A percentile compares a stretch with the other conserved stretches of the same genome.
phyloP scores from a whole-genome alignment of 2,888 invertebrate genomes.

The Scaptomyza tumidula region DNA sequence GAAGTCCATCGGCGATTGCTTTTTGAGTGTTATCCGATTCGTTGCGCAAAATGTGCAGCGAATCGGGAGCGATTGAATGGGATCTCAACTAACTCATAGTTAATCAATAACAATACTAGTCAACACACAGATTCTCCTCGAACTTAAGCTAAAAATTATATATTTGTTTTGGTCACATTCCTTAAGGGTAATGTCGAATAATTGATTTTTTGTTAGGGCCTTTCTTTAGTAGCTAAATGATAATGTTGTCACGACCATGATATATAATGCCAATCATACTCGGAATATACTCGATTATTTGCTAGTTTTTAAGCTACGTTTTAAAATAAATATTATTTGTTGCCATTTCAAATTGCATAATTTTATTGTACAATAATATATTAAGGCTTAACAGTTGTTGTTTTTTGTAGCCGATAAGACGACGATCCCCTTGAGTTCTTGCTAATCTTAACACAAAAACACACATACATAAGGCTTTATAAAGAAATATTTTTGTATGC shows the following conservation, averaged over 20 bases:
- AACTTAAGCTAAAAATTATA: conserved; percentile 49
- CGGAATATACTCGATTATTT: conserved; percentile 60
- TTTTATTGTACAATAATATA: conserved; percentile 15
- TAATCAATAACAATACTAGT: conserved; percentile 9
- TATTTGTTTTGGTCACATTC: conserved; percentile 53
- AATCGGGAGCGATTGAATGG: conserved; percentile 24
- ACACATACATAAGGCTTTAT: conserved; percentile 5
- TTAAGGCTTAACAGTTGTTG: too few relatives aligned
- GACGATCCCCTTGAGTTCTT: neutral
- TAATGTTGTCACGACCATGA: conserved; percentile 34
- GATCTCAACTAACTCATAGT: conserved; percentile 8
- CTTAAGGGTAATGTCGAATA: conserved; percentile 33
- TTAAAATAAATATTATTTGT: conserved; percentile 68
- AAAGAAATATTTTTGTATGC: conserved; percentile 14
- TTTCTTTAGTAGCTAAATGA: conserved; percentile 60
- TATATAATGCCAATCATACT: conserved; percentile 50
- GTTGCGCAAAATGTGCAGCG: conserved; percentile 69
- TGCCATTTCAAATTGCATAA: conserved; percentile 61
- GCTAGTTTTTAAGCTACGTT: conserved; percentile 68
- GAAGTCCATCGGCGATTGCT: conserved; percentile 79
- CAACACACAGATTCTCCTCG: conserved; percentile 6
- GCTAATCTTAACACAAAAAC: conserved; percentile 13
- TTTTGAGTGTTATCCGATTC: conserved; percentile 79
- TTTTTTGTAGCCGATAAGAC: conserved; percentile 10
- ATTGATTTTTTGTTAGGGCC: conserved; percentile 29